Conservation (phyloP, 2,888 invertebrate genomes). For the Caenorhabditis auriculariae region DNA sequence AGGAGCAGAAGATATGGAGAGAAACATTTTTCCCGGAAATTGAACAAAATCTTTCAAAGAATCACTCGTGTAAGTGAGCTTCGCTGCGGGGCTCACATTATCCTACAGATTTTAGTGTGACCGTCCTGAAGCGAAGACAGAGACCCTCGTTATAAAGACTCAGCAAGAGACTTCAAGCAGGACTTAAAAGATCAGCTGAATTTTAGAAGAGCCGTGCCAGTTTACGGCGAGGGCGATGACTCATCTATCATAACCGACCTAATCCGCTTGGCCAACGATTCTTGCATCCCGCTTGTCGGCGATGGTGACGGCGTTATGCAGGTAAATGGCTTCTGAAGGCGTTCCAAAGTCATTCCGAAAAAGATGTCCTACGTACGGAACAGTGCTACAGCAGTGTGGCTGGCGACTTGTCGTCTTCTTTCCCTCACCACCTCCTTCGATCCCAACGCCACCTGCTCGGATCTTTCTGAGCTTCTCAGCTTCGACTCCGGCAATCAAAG, state of each 20-base stretch:
- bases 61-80: too few species aligned
- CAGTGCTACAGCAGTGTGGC: constrained; percentile 38
- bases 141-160: too few species aligned
- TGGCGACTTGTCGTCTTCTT: constrained; percentile 17
- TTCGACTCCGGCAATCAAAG: too few species aligned
- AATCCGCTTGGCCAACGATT: constrained; percentile 29
- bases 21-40: too few species aligned
- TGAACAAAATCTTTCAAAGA: too few species aligned
- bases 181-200: too few species aligned
- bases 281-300: constrained; percentile 38
- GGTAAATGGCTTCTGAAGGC: constrained; percentile 19
- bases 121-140: too few species aligned
- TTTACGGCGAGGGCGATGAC: constrained; percentile 43
- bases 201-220: constrained; percentile 28
- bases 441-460: constrained; percentile 14
- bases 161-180: too few species aligned
- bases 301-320: constrained; percentile 52
- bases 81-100: too few species aligned
- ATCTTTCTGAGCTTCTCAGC: too few species aligned
- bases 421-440: constrained; percentile 15
- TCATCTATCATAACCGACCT: constrained; percentile 40
- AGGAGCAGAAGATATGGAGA: too few species aligned
- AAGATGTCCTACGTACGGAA: constrained; percentile 57
- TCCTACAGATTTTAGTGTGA: too few species aligned
- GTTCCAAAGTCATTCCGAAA: neutral